Conservation (phyloP, 2,888 invertebrate genomes). For the Lamellibrachia satsuma region DNA sequence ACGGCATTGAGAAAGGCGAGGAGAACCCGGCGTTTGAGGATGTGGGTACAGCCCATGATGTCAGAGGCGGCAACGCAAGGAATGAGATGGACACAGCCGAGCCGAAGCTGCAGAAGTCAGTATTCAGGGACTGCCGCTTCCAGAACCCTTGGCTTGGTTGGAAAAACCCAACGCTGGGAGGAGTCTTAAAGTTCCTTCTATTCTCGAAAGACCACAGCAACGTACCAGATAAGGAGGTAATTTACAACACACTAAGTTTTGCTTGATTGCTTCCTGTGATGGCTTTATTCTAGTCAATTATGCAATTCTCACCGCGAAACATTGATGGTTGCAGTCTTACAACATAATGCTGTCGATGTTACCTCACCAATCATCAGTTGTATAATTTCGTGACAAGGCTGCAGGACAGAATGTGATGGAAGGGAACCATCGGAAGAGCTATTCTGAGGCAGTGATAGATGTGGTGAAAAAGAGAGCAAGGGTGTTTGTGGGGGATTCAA, state of each 20-base stretch:
- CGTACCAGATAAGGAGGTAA: background rate
- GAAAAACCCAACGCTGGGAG: constrained; percentile 33
- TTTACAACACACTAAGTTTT: background rate
- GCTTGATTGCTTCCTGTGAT: background rate
- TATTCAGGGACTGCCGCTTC: constrained; percentile 51
- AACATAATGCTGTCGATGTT: too few species aligned
- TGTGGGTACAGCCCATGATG: background rate
- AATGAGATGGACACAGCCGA: background rate
- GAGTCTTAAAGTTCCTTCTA: background rate
- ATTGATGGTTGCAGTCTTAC: background rate
- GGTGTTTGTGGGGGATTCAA: too few species aligned
- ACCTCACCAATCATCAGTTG: too few species aligned
- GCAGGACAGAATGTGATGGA: too few species aligned
- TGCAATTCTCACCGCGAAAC: background rate
- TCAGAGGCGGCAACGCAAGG: background rate
- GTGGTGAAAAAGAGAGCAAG: too few species aligned
- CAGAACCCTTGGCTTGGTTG: constrained; percentile 59
- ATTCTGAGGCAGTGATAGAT: too few species aligned
- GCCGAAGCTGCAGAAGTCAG: constrained; percentile 38
- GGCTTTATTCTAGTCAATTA: background rate
- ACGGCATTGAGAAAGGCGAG: background rate
- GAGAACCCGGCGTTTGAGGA: background rate
- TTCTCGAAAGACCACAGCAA: constrained; percentile 12
- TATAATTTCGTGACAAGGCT: too few species aligned
- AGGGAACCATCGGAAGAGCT: too few species aligned